Percentiles rank a stretch among this genome's conserved stretches.
phyloP scores from a whole-genome alignment of 2,888 invertebrate genomes.

The Drosophila pseudotalamancana region DNA sequence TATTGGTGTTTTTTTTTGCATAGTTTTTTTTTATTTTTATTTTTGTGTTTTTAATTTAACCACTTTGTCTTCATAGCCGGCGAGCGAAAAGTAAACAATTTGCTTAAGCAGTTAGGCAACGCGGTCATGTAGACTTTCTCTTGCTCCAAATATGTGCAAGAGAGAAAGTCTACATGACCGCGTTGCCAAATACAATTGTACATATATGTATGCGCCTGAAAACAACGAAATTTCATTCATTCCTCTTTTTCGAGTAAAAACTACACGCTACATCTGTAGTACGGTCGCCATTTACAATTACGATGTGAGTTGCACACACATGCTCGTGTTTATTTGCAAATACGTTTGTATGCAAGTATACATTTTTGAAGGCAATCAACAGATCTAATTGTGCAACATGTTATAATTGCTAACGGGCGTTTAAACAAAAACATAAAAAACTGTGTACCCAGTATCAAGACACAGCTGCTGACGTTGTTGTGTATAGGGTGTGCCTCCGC shows the following conservation, averaged over 20 bases:
- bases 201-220: slow-evolving; percentile 36
- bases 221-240: slow-evolving; percentile 81
- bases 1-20: slow-evolving; percentile 16
- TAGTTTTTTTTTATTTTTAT: slow-evolving; percentile 4
- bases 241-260: slow-evolving; percentile 74
- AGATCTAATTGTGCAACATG: slow-evolving; percentile 37
- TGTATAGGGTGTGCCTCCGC: slow-evolving; percentile 49
- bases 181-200: slow-evolving; percentile 16
- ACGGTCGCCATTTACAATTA: slow-evolving; percentile 58
- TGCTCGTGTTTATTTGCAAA: background rate
- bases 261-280: slow-evolving; percentile 52
- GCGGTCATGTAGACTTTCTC: slow-evolving; percentile 72
- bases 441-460: slow-evolving; percentile 28
- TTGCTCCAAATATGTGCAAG: slow-evolving; percentile 54
- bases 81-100: slow-evolving; percentile 68
- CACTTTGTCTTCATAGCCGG: slow-evolving; percentile 31
- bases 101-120: slow-evolving; percentile 55
- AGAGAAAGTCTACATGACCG: slow-evolving; percentile 1
- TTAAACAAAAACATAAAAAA: slow-evolving; percentile 23
- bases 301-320: slow-evolving; percentile 31
- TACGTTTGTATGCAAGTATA: slow-evolving; percentile 4
- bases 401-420: slow-evolving; percentile 21
- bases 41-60: slow-evolving; percentile 44
- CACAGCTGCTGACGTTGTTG: slow-evolving; percentile 26
- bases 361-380: slow-evolving; percentile 12